Evolutionary conservation across 2,888 invertebrate species (phyloP).

Genomic region (Plebejus argus): DNA sequence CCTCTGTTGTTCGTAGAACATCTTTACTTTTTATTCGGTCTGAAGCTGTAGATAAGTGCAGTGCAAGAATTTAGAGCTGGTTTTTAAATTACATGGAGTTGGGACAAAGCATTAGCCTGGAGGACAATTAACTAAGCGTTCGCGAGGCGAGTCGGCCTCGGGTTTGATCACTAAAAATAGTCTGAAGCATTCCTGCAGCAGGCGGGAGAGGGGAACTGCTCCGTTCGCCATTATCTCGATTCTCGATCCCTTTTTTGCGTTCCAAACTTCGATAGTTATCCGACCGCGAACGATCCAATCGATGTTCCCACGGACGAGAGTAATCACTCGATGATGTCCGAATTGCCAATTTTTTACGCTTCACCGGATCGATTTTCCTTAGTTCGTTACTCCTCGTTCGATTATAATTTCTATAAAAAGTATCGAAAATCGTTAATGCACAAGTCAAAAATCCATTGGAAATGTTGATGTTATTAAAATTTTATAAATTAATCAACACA

Average conservation of each 20-base stretch:
- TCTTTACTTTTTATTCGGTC: not conserved
- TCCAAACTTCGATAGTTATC: conserved; percentile 64
- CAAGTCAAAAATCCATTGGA: not conserved
- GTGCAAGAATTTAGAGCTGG: not conserved
- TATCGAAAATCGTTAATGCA: conserved; percentile 1
- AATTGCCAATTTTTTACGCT: conserved; percentile 64
- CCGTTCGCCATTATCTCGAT: conserved; percentile 67
- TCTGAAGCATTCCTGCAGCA: conserved; percentile 59
- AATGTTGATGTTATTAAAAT: not conserved
- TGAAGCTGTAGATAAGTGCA: not conserved
- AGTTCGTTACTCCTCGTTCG: conserved; percentile 31
- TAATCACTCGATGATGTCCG: conserved; percentile 64
- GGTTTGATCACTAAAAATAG: conserved; percentile 77
- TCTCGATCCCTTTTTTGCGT: conserved; percentile 76
- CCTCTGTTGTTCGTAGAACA: not conserved
- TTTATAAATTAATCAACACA: not conserved
- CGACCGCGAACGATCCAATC: conserved; percentile 72
- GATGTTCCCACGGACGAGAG: conserved; percentile 69
- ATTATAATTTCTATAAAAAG: conserved; percentile 21
- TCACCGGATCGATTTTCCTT: conserved; percentile 30
- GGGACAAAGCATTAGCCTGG: conserved; percentile 1
- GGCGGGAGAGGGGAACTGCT: conserved; percentile 51
- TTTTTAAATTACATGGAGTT: conserved; percentile 8
- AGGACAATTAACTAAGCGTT: conserved; percentile 50
- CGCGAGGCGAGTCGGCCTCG: conserved; percentile 57